Conservation (phyloP, 2,113 vertebrate genomes). For the Sinocyclocheilus anophthalmus region DNA sequence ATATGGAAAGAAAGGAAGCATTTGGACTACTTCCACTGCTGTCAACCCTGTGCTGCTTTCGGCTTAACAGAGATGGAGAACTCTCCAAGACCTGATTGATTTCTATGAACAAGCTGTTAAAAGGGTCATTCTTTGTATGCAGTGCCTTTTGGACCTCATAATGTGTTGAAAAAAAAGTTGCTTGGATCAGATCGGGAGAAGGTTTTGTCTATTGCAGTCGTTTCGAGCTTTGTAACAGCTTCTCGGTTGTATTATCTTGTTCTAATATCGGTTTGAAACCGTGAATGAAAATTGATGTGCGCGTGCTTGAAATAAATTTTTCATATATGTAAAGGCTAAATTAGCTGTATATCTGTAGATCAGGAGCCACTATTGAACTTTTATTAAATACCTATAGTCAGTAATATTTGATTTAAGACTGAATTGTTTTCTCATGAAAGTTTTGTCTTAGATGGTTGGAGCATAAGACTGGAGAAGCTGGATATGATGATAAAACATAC, state of each 20-base stretch:
- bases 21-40: slow-evolving; percentile 24
- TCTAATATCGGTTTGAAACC: no score
- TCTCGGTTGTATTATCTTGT: no score
- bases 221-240: no score
- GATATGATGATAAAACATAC: background rate
- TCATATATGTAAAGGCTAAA: background rate
- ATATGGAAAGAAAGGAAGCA: slow-evolving; percentile 1
- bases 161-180: background rate
- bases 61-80: slow-evolving; percentile 1
- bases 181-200: background rate
- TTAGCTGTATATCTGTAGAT: background rate
- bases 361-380: background rate
- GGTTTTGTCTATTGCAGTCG: background rate
- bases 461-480: background rate
- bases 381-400: background rate
- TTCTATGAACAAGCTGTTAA: slow-evolving; percentile 18
- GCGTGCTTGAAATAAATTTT: background rate
- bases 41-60: slow-evolving; percentile 22
- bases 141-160: background rate
- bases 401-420: background rate
- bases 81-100: slow-evolving; percentile 9
- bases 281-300: no score
- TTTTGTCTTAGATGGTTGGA: background rate
- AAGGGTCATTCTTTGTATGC: background rate
- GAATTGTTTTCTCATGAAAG: background rate